Evolutionary conservation across 2,113 vertebrate genomes (phyloP), one percentile per base, ranked within the genome.

Genomic region (Leptosomus discolor): DNA sequence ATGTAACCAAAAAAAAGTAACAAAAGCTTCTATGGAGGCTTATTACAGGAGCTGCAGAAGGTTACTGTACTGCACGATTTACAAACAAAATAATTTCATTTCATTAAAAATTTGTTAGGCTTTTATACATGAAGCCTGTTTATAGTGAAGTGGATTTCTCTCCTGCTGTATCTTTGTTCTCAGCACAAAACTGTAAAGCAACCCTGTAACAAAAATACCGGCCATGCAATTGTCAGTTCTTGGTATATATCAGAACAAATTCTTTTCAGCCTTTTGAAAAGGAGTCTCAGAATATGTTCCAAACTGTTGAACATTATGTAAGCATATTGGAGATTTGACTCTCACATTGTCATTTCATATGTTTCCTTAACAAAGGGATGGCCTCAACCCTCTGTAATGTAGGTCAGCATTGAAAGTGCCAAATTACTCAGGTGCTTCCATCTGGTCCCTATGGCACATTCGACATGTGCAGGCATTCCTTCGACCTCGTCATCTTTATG

Each of bases 401-500:
- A 94, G 84, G 92, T 77, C 92, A 95, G 74, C 36, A 29, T 45
- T 51, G 67, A 50, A 56, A 64, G 30, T 79, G 91, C 93, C 96
- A 97, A 32, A 82, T 88, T 53, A 68, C 70, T 92, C 84, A 88
- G 93, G 84, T 93, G 57, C 57, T 79, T 94, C 93, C 94, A 96
- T 92, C 93, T 96, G 93, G 65, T 90, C 77, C 53, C 61, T 82
- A 18, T 37, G 84, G 77, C 64, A 37, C 7, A 24, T 76, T 86
- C 0, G 0, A 86, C 60, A 69, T 2, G 4, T 27, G 51, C 69
- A 93, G 70, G 41, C n/a, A 11, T 78, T 74, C 39, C 48, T 82
- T 92, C 84, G 81, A 6, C 41, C 48, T 90, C 71, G 46, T 48
- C 6, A 0, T 82, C 76, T 51, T 63, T 48, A 8, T 43, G 48